Base-by-base conservation (phyloP, 2,797 vertebrate species). In the Acrocephalus scirpaceus region DNA sequence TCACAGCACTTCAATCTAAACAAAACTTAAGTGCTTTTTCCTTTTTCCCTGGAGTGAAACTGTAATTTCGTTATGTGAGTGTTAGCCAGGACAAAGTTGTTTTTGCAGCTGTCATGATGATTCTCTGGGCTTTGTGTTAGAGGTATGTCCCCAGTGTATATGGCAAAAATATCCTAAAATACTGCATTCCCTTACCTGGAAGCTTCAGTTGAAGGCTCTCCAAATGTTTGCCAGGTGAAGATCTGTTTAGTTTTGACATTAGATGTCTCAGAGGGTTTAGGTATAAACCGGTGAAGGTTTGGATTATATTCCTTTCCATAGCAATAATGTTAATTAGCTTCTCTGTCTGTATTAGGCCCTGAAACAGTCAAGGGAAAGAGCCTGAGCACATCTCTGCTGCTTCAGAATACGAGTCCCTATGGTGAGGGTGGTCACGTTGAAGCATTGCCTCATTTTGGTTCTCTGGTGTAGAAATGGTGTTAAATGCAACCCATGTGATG, bases 11-110 rank as follows among this genome's bases (percentile, higher is more conserved):
- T 95, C 32, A 88, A 93, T 95, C 90, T 90, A 93, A 96, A 90
- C 93, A 95, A 67, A 96, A 90, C 67, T 88, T 74, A 92, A 97
- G 77, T 94, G 96, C 91, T 86, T 92, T 96, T 94, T 93, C 80
- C 95, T 91, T 92, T 92, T 86, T 90, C 80, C 94, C 86, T 76
- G 83, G 90, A 84, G 95, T 95, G 88, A 95, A 90, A 69, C 88
- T 91, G 80, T 92, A 95, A 92, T 95, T 95, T 92, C 3, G 1
- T 81, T 88, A 36, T 17, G 20, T 34, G 91, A 90, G 81, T 75
- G 66, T 84, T 69, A 66, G 95, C 76, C 90, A 94, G 94, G 77
- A 90, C 62, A 36, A 27, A 84, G 79, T 88, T 86, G 70, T 60
- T 83, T 67, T 74, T 92, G 54, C 84, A 95, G 76, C 87, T 93